Evolutionary conservation across 2,888 invertebrate genomes (phyloP), one percentile per base, ranked within the genome.

Genomic region (Yponomeuta plumbellus): DNA sequence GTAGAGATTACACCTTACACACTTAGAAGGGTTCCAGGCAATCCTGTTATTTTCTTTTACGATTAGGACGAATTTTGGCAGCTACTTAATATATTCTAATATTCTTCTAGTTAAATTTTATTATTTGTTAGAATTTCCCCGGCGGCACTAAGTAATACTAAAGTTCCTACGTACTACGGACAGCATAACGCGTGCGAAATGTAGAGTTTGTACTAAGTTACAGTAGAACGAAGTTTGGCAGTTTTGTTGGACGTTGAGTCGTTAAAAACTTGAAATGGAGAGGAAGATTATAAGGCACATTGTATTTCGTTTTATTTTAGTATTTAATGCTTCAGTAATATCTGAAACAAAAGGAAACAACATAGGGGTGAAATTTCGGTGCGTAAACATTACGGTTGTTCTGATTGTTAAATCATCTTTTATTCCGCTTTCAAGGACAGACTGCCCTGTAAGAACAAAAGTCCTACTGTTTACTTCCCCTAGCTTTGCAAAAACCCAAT

Each of bases 211-310:
- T 52, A 52, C 44, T n/a, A 26, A 57, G 40, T 64, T 67, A 52
- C 44, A 5, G 4, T 52, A 52, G 44, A 52, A 52, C 13, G 13
- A 52, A 52, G 44, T 52, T 17, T 52, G 44, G 44, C 44, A 52
- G 17, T 17, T 52, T 17, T 52, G 13, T 52, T 52, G 44, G 44
- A 52, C 44, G 44, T 52, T 17, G 5, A 52, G 44, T 52, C 17
- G 13, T 4, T 17, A 52, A 52, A 52, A 52, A 52, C 44, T 52
- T 13, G 44, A 52, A 52, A 68, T 66, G 66, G 67, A 71, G 76
- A 79, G 73, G 78, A 78, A 78, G 76, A 78, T 75, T 66, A 68
- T 86, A 88, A 88, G 88, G 88, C 88, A 88, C 88, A 76, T 75
- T 68, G 70, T 69, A 72, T 73, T 67, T 67, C 65, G 71, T 75